Percentiles rank a stretch among this genome's conserved stretches.
phyloP scores from a whole-genome alignment of 2,113 vertebrate species.

The Ceyx cyanopectus region DNA sequence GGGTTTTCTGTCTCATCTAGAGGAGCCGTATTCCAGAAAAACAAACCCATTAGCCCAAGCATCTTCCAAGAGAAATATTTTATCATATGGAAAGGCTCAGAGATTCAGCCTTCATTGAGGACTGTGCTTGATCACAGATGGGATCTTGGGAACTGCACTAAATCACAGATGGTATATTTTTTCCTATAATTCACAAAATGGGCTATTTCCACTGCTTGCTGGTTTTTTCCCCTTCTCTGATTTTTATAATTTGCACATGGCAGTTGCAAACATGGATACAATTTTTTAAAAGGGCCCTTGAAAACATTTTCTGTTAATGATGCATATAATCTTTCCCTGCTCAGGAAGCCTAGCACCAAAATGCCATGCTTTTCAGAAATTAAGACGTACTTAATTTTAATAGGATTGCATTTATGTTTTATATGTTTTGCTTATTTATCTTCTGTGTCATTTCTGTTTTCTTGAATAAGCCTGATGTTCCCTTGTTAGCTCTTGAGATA shows the following conservation, averaged over 20 bases:
- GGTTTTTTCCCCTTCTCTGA: constrained; percentile 18
- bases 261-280: constrained; percentile 60
- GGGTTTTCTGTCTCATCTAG: constrained; percentile 30
- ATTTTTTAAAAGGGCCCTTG: constrained; percentile 34
- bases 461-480: constrained; percentile 49
- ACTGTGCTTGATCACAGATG: constrained; percentile 73
- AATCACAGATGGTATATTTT: constrained; percentile 82
- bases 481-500: constrained; percentile 80
- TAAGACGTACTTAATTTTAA: constrained; percentile 76
- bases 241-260: constrained; percentile 76
- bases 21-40: constrained; percentile 25
- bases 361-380: constrained; percentile 68
- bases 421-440: constrained; percentile 69
- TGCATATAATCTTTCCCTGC: constrained; percentile 64
- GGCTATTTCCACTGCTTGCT: constrained; percentile 70
- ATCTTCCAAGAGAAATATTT: constrained; percentile 62
- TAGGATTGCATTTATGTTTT: constrained; percentile 72
- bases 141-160: constrained; percentile 69
- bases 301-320: constrained; percentile 72
- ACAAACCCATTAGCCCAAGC: constrained; percentile 34
- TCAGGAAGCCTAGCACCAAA: constrained; percentile 60
- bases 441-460: constrained; percentile 51
- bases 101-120: constrained; percentile 53
- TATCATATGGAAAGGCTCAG: constrained; percentile 23
- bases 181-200: constrained; percentile 77